phyloP scores from a whole-genome alignment of 2,888 invertebrate species.

The Drosophila stalkeri region DNA sequence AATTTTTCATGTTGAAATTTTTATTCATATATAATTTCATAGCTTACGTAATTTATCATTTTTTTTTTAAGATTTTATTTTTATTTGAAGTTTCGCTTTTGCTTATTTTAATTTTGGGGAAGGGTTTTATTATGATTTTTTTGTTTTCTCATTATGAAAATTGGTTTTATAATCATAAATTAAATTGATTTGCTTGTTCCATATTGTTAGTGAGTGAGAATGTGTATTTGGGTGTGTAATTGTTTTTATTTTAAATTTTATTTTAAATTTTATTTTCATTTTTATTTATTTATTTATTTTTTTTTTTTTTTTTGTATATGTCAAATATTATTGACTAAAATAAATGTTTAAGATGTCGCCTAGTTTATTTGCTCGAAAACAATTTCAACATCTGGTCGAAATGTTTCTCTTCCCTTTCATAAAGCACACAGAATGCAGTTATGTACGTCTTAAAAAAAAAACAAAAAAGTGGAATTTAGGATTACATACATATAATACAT shows the following conservation, averaged over 20 bases:
- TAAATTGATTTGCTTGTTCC: constrained; percentile 34
- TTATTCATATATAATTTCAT: constrained; percentile 49
- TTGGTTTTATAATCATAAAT: constrained; percentile 41
- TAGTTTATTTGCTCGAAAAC: constrained; percentile 28
- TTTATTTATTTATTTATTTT: no score
- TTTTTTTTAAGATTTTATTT: constrained; percentile 17
- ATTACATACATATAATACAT: constrained; percentile 47
- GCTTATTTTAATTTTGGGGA: constrained; percentile 20
- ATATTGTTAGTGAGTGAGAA: constrained; percentile 19
- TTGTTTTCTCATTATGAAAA: constrained; percentile 27
- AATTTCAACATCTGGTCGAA: constrained; percentile 1
- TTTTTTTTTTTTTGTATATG: constrained; percentile 15
- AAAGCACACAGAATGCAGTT: constrained; percentile 15
- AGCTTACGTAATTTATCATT: constrained; percentile 27
- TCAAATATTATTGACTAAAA: constrained; percentile 63
- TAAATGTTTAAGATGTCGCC: constrained; percentile 24
- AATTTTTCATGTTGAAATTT: constrained; percentile 56
- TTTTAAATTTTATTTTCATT: no score
- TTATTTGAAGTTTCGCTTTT: constrained; percentile 20
- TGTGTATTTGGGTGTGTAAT: background rate
- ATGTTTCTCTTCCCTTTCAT: background rate
- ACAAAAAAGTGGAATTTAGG: constrained; percentile 34
- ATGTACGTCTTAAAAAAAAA: constrained; percentile 2
- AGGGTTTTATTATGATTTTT: constrained; percentile 14
- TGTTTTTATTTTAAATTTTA: constrained; percentile 27